Evolutionary conservation across 2,888 invertebrate species (phyloP).

Genomic region (Phalangium opilio): DNA sequence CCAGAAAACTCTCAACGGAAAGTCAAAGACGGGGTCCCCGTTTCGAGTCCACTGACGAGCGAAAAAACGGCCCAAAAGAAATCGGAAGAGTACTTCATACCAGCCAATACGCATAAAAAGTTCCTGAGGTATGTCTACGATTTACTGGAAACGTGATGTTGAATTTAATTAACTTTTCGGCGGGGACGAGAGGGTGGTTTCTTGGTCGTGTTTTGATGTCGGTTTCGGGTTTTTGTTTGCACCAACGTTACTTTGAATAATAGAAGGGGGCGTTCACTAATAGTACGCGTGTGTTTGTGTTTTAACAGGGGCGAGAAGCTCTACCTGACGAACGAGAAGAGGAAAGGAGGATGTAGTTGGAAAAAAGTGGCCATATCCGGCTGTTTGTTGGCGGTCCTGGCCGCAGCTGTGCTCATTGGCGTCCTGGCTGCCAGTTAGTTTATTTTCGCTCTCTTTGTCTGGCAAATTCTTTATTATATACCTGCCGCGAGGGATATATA

Average conservation of each 20-base stretch:
- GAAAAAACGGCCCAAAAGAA: too few species aligned
- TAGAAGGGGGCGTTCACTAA: background rate
- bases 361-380: background rate
- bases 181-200: too few species aligned
- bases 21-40: too few species aligned
- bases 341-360: background rate
- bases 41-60: too few species aligned
- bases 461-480: too few species aligned
- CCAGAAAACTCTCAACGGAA: too few species aligned
- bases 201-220: too few species aligned
- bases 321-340: background rate
- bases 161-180: too few species aligned
- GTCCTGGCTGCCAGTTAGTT: background rate
- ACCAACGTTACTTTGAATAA: background rate
- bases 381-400: background rate
- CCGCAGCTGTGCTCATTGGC: background rate
- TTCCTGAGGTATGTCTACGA: background rate
- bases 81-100: slow-evolving; percentile 1
- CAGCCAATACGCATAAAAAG: background rate
- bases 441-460: background rate
- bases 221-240: too few species aligned
- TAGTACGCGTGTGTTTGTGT: background rate
- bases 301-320: background rate
- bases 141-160: too few species aligned
- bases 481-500: too few species aligned